These are phyloP conservation scores for Thrips palmi DNA, from an alignment of 1,140 invertebrate species.

Conservation along the genomic window DNA sequence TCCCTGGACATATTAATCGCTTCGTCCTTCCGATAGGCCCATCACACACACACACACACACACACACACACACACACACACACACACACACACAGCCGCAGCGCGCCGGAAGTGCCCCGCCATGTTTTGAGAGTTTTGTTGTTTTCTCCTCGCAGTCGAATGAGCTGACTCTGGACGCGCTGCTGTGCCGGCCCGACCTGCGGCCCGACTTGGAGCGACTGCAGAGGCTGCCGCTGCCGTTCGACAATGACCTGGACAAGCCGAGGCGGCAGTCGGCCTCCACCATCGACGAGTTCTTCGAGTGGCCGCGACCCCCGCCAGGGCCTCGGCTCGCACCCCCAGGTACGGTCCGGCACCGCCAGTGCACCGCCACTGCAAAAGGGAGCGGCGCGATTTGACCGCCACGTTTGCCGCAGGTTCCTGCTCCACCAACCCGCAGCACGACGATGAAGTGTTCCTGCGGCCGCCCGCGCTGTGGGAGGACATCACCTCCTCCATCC, in stretches of 20 bases:
- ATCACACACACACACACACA: too few relatives aligned
- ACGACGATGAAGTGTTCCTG: slow-evolving; percentile 64
- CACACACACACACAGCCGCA: too few relatives aligned
- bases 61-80: too few relatives aligned
- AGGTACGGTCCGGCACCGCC: slow-evolving; percentile 14
- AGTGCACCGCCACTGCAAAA: slow-evolving; percentile 24
- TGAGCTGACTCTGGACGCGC: slow-evolving; percentile 38
- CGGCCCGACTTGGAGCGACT: slow-evolving; percentile 33
- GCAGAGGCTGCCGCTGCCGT: slow-evolving; percentile 24
- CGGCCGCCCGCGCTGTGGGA: slow-evolving; percentile 68
- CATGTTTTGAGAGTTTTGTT: too few relatives aligned
- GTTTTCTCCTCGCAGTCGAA: too few relatives aligned
- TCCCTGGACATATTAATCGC: too few relatives aligned
- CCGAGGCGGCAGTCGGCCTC: slow-evolving; percentile 37
- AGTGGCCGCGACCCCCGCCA: slow-evolving; percentile 19
- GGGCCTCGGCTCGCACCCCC: slow-evolving; percentile 11
- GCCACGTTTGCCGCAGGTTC: slow-evolving; percentile 31
- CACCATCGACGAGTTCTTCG: slow-evolving; percentile 51
- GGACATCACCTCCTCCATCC: slow-evolving; percentile 72
- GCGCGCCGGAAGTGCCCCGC: too few relatives aligned
- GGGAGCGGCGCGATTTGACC: too few relatives aligned
- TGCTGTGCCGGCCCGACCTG: slow-evolving; percentile 36
- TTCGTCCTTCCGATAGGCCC: too few relatives aligned
- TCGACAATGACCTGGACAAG: slow-evolving; percentile 21
- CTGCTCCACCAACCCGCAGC: slow-evolving; percentile 25